Percentiles rank a stretch among this genome's conserved stretches.
phyloP scores from a whole-genome alignment of 1,140 invertebrate species.

The Brevipalpus yothersi region DNA sequence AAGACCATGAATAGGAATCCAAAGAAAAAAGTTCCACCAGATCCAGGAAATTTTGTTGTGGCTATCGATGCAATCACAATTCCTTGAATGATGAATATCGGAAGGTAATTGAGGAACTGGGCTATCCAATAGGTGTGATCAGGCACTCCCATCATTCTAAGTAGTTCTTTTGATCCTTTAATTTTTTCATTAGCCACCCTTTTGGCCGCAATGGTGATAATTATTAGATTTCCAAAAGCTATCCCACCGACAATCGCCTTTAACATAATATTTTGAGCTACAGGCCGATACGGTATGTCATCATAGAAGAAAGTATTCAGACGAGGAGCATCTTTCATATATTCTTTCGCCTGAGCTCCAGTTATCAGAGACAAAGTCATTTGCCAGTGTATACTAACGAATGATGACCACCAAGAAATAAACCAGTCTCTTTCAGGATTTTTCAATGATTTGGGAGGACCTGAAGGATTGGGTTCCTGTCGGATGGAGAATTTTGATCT shows the following conservation, averaged over 20 bases:
- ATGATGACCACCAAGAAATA: neutral
- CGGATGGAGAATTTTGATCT: no score
- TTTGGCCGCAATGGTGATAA: constrained; percentile 6
- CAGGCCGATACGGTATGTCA: neutral
- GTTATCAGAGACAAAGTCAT: neutral
- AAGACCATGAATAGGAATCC: constrained; percentile 1
- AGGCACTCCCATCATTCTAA: constrained; percentile 4
- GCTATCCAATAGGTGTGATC: constrained; percentile 7
- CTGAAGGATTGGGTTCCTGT: no score
- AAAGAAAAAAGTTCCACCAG: no score
- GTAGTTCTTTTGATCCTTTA: constrained; percentile 4
- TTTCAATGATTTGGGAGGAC: no score
- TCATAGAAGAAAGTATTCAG: neutral
- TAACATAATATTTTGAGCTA: neutral
- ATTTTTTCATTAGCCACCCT: constrained; percentile 6
- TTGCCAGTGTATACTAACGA: neutral
- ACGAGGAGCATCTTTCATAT: neutral
- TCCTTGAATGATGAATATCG: constrained; percentile 3
- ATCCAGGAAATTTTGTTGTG: no score
- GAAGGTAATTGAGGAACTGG: constrained; percentile 4
- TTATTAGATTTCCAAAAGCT: neutral
- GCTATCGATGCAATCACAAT: constrained; percentile 3
- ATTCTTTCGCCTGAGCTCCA: neutral
- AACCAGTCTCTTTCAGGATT: no score
- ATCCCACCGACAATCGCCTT: neutral